phyloP scores from a whole-genome alignment of 2,797 vertebrate genomes.

The Sarcophilus harrisii region DNA sequence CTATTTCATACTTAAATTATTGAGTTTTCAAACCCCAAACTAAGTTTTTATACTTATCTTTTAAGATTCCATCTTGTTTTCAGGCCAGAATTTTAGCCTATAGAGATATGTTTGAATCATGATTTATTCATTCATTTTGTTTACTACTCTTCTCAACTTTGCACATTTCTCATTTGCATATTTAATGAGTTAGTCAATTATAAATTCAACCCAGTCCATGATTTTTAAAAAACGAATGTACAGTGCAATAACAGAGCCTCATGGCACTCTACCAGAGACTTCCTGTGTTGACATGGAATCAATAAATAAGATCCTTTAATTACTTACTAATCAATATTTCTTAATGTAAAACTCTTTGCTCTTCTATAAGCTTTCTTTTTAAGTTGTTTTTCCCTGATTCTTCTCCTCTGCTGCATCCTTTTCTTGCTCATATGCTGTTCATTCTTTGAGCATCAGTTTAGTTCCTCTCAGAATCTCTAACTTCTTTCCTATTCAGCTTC shows the following conservation, averaged over 20 bases:
- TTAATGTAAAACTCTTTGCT: background rate
- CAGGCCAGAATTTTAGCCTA: background rate
- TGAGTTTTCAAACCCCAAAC: background rate
- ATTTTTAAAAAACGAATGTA: background rate
- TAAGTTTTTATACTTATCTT: background rate
- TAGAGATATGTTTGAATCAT: background rate
- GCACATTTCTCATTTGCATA: background rate
- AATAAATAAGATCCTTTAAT: background rate
- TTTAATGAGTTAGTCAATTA: background rate
- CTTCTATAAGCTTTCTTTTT: background rate
- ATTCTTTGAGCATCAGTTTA: background rate
- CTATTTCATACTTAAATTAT: background rate
- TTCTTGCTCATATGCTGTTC: background rate
- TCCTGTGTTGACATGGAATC: background rate
- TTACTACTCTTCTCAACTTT: background rate
- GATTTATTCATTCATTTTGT: background rate
- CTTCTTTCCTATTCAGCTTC: background rate
- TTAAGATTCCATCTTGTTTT: background rate
- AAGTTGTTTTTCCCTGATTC: background rate
- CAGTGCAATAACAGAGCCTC: background rate
- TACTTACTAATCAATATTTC: background rate
- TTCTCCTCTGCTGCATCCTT: background rate
- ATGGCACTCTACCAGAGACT: background rate
- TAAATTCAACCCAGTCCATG: background rate
- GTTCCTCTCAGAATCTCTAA: background rate